These are phyloP conservation scores for Echinometra lucunter DNA, from an alignment of 53 echinoderm and acorn worm species.

Conservation along the genomic window DNA sequence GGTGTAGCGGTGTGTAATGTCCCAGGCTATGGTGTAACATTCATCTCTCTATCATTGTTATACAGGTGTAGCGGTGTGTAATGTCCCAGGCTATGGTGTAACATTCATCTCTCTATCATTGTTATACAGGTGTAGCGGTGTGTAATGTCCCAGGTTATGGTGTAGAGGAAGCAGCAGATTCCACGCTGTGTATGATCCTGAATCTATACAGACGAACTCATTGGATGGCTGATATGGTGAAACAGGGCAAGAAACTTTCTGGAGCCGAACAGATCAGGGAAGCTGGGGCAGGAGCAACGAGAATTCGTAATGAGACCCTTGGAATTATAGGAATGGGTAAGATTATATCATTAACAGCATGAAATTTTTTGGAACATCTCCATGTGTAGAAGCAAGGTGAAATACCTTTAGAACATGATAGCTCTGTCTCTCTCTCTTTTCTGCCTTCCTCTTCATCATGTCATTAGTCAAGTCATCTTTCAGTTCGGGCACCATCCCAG, in stretches of 20 bases:
- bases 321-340: conserved; percentile 99
- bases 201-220: conserved; percentile 97
- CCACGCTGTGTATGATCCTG: conserved; percentile 94
- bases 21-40: no score
- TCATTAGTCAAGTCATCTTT: no score
- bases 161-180: conserved; percentile 97
- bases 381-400: no score
- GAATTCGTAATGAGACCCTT: conserved; percentile 97
- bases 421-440: no score
- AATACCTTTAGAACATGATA: no score
- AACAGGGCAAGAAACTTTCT: conserved; percentile 94
- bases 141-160: conserved; percentile 98
- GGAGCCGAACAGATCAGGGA: conserved; percentile 97
- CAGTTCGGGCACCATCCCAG: no score
- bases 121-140: conserved; percentile 87
- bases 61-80: background rate
- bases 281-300: conserved; percentile 92
- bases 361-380: no score
- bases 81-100: background rate
- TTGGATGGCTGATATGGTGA: conserved; percentile 99
- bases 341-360: background rate
- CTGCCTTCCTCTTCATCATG: no score
- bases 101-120: background rate
- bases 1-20: no score
- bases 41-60: no score